These are phyloP conservation scores for Euleptes europaea DNA, from an alignment of 2,113 vertebrate genomes.

Conservation along the genomic window DNA sequence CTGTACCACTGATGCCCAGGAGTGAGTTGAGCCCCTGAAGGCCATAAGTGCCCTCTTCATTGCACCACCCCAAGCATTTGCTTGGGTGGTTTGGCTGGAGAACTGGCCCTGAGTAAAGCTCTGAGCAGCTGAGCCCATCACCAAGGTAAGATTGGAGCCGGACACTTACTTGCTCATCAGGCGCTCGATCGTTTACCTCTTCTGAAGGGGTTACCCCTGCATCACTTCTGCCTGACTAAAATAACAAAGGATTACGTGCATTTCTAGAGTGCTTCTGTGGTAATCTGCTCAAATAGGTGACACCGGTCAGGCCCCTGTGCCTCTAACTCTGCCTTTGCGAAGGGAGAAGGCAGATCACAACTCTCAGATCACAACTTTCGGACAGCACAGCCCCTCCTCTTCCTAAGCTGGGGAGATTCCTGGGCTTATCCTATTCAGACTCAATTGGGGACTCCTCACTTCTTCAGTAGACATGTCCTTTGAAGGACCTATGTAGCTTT, in stretches of 20 bases:
- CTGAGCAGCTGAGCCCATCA: conserved; percentile 49
- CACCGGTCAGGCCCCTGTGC: not conserved
- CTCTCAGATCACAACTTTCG: too few species aligned
- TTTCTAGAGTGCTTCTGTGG: conserved; percentile 17
- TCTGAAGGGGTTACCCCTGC: conserved; percentile 51
- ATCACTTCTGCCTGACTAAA: conserved; percentile 77
- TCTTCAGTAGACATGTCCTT: not conserved
- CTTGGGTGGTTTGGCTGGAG: too few species aligned
- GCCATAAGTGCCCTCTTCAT: too few species aligned
- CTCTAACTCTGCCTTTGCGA: not conserved
- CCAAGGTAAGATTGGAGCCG: conserved; percentile 31
- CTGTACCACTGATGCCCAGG: too few species aligned
- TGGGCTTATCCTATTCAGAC: not conserved
- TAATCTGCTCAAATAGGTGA: not conserved
- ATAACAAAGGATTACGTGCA: conserved; percentile 67
- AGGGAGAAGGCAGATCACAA: not conserved
- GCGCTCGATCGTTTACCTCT: conserved; percentile 59
- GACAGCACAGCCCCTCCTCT: not conserved
- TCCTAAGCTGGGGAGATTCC: not conserved
- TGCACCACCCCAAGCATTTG: too few species aligned
- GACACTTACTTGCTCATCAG: conserved; percentile 73
- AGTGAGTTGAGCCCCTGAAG: too few species aligned
- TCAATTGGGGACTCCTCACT: not conserved
- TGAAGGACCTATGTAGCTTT: not conserved
- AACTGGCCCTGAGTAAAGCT: too few species aligned